A percentile compares a stretch with the other conserved stretches of the same genome.
Conservation (phyloP, 1,140 invertebrate species). For the Danaus plexippus region DNA sequence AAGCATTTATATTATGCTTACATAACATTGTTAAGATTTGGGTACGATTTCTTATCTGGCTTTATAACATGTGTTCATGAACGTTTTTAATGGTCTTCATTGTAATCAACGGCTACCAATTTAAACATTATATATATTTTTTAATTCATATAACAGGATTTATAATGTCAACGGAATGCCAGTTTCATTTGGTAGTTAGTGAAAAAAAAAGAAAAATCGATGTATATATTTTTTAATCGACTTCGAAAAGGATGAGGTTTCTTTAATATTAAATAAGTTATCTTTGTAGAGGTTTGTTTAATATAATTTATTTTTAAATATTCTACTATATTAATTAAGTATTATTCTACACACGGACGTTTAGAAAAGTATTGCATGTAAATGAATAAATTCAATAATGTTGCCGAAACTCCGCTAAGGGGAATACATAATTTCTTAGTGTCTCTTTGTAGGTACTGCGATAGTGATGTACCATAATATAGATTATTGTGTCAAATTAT, state of each 20-base stretch:
- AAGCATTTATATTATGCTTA: conserved; percentile 24
- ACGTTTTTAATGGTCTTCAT: too few relatives aligned
- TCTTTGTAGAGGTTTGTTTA: too few relatives aligned
- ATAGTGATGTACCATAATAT: conserved; percentile 33
- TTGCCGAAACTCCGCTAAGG: conserved; percentile 61
- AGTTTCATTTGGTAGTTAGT: neutral
- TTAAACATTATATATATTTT: neutral
- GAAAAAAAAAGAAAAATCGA: too few relatives aligned
- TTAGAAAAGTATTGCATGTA: conserved; percentile 54
- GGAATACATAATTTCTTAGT: conserved; percentile 70
- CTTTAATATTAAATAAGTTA: too few relatives aligned
- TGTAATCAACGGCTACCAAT: conserved; percentile 1
- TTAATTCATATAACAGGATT: neutral
- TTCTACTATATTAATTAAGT: too few relatives aligned
- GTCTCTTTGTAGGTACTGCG: conserved; percentile 52
- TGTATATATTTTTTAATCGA: too few relatives aligned
- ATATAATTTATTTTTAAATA: too few relatives aligned
- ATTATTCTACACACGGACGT: conserved; percentile 45
- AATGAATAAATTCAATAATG: conserved; percentile 68
- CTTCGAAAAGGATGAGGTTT: too few relatives aligned
- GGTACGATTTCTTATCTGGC: conserved; percentile 19
- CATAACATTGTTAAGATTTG: conserved; percentile 25
- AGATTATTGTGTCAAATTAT: too few relatives aligned
- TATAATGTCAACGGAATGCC: neutral
- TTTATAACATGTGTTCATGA: too few relatives aligned